Percentiles rank a stretch among this genome's conserved stretches.
Evolutionary conservation across 1,140 invertebrate genomes (phyloP).

Genomic region (Choristoneura fumiferana): DNA sequence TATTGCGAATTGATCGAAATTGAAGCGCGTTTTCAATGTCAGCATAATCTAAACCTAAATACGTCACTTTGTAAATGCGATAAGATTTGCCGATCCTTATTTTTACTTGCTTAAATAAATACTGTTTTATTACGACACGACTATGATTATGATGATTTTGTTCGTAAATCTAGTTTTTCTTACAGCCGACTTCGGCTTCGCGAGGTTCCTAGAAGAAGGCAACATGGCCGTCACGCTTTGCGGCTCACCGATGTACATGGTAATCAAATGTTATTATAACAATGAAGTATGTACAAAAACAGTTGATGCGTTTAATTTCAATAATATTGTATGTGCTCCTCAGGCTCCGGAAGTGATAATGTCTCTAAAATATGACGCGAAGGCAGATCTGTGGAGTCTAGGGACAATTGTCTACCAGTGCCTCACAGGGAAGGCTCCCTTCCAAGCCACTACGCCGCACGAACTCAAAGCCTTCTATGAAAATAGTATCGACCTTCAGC

Average conservation of each 20-base stretch:
- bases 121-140: no score
- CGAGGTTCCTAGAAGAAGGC: slow-evolving; percentile 97
- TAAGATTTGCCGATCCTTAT: no score
- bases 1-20: no score
- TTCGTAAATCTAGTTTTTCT: slow-evolving; percentile 29
- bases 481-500: slow-evolving; percentile 95
- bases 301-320: neutral
- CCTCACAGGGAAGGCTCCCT: slow-evolving; percentile 98
- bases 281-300: neutral
- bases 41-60: no score
- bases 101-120: no score
- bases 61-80: no score
- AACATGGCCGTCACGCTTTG: slow-evolving; percentile 99
- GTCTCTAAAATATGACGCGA: slow-evolving; percentile 99
- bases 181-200: slow-evolving; percentile 99
- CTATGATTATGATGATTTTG: neutral
- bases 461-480: slow-evolving; percentile 98
- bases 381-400: slow-evolving; percentile 99
- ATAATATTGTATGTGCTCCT: slow-evolving; percentile 28
- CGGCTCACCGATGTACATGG: slow-evolving; percentile 99
- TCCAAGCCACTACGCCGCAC: slow-evolving; percentile 98
- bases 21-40: no score
- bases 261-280: slow-evolving; percentile 49
- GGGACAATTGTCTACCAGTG: slow-evolving; percentile 99
- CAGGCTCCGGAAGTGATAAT: slow-evolving; percentile 99